Conservation (phyloP, 64 coral and sea anemone genomes). For the Pachyseris speciosa region DNA sequence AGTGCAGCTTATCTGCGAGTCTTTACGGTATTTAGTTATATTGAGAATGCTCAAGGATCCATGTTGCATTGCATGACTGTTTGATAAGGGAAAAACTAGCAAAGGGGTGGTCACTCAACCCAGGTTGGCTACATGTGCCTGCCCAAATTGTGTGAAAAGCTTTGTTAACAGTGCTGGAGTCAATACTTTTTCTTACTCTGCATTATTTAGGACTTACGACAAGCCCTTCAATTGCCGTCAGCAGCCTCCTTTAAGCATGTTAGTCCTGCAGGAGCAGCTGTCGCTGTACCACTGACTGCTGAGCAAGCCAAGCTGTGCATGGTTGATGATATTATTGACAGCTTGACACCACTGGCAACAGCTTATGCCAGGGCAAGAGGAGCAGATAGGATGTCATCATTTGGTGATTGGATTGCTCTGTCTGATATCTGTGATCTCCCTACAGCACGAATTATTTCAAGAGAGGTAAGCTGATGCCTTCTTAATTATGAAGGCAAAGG, state of each 20-base stretch:
- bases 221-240: slow-evolving; percentile 85
- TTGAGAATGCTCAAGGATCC: too few relatives aligned
- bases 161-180: too few relatives aligned
- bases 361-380: slow-evolving; percentile 97
- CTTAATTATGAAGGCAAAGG: neutral
- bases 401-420: slow-evolving; percentile 99
- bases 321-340: slow-evolving; percentile 97
- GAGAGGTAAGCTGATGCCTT: slow-evolving; percentile 68
- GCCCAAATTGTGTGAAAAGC: too few relatives aligned
- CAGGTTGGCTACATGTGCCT: too few relatives aligned
- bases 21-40: too few relatives aligned
- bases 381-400: slow-evolving; percentile 98
- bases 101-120: too few relatives aligned
- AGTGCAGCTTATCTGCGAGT: too few relatives aligned
- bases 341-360: slow-evolving; percentile 88
- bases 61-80: too few relatives aligned
- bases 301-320: slow-evolving; percentile 94
- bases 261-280: slow-evolving; percentile 96
- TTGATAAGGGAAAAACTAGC: too few relatives aligned
- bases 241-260: slow-evolving; percentile 99
- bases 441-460: slow-evolving; percentile 96
- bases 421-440: slow-evolving; percentile 93
- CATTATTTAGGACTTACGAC: slow-evolving; percentile 76
- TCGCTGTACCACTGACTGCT: slow-evolving; percentile 69
- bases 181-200: neutral